Evolutionary conservation across 2,113 vertebrate species (phyloP).

Genomic region (Gasterosteus nipponicus): DNA sequence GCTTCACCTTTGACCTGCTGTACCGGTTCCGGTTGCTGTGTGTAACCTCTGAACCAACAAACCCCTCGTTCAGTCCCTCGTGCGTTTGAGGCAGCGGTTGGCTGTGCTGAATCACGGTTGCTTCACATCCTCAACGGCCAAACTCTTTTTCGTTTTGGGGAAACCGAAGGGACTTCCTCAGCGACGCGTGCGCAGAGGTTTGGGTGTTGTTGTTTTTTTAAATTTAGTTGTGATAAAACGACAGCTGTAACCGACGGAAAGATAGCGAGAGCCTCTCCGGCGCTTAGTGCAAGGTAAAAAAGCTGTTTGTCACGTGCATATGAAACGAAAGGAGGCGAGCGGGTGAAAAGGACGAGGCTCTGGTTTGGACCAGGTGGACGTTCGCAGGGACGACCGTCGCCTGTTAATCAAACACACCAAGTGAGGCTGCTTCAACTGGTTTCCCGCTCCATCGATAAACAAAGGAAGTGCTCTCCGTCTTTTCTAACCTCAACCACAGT

Average conservation of each 20-base stretch:
- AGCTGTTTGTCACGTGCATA: neutral
- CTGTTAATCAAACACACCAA: neutral
- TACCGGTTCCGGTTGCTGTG: neutral
- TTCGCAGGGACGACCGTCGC: neutral
- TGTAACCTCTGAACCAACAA: neutral
- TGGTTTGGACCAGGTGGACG: too few species aligned
- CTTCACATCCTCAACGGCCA: conserved; percentile 1
- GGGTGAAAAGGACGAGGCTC: neutral
- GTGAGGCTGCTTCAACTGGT: neutral
- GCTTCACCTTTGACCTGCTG: neutral
- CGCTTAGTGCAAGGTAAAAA: neutral
- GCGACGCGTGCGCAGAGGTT: neutral
- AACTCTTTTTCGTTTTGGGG: neutral
- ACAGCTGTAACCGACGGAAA: neutral
- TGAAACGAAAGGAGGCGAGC: neutral
- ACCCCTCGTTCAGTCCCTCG: neutral
- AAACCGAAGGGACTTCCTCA: conserved; percentile 15
- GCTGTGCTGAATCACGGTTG: conserved; percentile 17
- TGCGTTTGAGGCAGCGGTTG: neutral
- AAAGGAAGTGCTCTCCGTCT: neutral
- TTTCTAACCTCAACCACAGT: neutral
- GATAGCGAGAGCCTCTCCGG: neutral
- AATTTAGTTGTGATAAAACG: neutral
- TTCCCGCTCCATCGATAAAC: neutral
- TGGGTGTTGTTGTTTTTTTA: neutral